Base-by-base conservation (phyloP, 37 sponge, comb jelly and placozoan species). In the Aphrocallistes beatrix region DNA sequence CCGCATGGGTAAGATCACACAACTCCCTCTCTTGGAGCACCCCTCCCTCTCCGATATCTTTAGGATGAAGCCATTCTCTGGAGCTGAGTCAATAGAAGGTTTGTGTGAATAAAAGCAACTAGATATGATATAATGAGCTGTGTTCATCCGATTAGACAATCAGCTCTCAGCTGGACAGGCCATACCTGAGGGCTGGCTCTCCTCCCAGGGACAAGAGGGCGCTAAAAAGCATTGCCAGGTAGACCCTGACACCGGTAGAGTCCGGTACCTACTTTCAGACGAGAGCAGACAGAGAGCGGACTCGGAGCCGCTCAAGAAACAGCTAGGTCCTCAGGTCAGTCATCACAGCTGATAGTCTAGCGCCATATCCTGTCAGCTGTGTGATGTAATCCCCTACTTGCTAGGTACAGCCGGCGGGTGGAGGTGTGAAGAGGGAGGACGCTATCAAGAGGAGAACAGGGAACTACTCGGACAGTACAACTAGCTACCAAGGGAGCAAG, bases 11-110 rank as follows among this genome's bases (percentile, higher is more conserved):
- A 60, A 60, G 75, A 60, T 60, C 10, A 60, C 75, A 6, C 75
- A 60, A 30, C 75, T 60, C 28, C 75, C 75, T 60, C 75, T 60
- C 75, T 6, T 60, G 34, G 75, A 60, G 75, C 75, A 60, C 75
- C 75, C 75, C 34, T 60, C 75, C 34, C 28, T 60, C 17, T 60
- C 75, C 3, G 75, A 60, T 30, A 60, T 60, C 28, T 60, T 60
- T 30, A 60, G n/a, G 75, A 60, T 60, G 75, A 30, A 60, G 75
- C n/a, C 75, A 3, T 60, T 60, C 34, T 60, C 75, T 30, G n/a
- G 75, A 28, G 75, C 75, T 19, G n/a, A 60, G 34, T 19, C 75
- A 3, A 60, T 47, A 60, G 6, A 60, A 19, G n/a, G 75, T 3
- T 13, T 21, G 49, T 47, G 13, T 21, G 17, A 13, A 17, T 17